phyloP scores from a whole-genome alignment of 2,888 invertebrate species.

The Dasysyrphus tricinctus region DNA sequence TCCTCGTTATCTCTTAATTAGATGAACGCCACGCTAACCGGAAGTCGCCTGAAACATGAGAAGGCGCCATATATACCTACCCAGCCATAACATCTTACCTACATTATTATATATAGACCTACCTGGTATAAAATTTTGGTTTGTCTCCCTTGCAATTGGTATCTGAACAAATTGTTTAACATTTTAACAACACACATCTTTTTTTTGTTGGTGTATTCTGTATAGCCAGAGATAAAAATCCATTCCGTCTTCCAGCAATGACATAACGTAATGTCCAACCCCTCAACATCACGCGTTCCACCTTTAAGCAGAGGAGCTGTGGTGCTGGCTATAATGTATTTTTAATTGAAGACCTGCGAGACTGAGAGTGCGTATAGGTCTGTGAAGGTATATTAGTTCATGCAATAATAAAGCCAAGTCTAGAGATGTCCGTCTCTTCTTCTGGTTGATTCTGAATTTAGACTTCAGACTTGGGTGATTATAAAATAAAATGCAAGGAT shows the following conservation, averaged over 20 bases:
- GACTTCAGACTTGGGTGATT: constrained; percentile 51
- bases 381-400: background rate
- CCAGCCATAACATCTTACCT: constrained; percentile 23
- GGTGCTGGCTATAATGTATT: constrained; percentile 67
- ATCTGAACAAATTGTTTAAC: constrained; percentile 68
- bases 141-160: constrained; percentile 52
- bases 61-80: constrained; percentile 51
- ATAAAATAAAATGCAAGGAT: constrained; percentile 47
- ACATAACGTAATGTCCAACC: constrained; percentile 69
- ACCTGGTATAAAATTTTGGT: constrained; percentile 59
- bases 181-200: constrained; percentile 52
- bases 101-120: background rate
- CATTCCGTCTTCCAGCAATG: constrained; percentile 69
- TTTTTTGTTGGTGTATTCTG: background rate
- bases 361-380: constrained; percentile 34
- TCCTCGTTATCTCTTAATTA: constrained; percentile 71
- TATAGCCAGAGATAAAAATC: constrained; percentile 47
- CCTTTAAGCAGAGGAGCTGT: constrained; percentile 62
- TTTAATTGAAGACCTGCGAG: constrained; percentile 70
- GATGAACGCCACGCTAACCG: constrained; percentile 59
- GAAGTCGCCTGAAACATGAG: constrained; percentile 62
- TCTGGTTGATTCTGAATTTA: constrained; percentile 55
- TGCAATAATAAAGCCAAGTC: constrained; percentile 18
- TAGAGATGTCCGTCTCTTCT: constrained; percentile 22
- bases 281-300: constrained; percentile 68